Evolutionary conservation across 2,797 vertebrate species (phyloP), one percentile per base, ranked within the genome.

Genomic region (Gymnopithys bicolor): DNA sequence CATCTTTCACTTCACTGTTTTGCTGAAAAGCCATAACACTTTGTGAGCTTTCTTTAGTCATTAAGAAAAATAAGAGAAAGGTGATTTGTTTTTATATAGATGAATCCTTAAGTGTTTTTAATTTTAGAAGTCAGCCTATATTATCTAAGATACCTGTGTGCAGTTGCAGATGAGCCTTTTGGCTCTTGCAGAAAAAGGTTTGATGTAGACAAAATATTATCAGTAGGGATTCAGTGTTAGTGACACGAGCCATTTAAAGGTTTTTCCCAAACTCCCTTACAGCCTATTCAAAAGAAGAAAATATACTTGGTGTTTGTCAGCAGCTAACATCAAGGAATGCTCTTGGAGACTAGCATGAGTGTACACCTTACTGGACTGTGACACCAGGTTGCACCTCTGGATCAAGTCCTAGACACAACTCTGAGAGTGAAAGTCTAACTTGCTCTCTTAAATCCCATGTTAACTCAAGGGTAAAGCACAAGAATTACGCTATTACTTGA

Each of bases 401-500:
- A 51, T 86, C 30, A 30, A 81, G 14, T 14, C 33, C 52, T 56
- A 53, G 41, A 12, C 0, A 1, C 1, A 7, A 0, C 60, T 45
- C 17, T 0, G 0, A 32, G 33, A 37, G n/a, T 19, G 10, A 41
- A 39, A 46, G 19, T 3, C 21, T n/a, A 13, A 46, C 24, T 58
- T 49, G 19, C 15, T 4, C 6, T 75, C 11, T 41, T 64, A 55
- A 19, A 51, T 82, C 64, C 32, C 24, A 45, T 41, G 32, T n/a
- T 53, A 60, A 11, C 46, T 70, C 1, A 0, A 25, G 32, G 18
- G 19, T 66, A 16, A 66, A 67, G 43, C 13, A 9, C 19, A 33
- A 45, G 25, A 78, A 10, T 25, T 58, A 41, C 19, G 46, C 1
- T 4, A 1, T 8, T 69, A 13, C 24, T 66, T 11, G 10, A 66